These are phyloP conservation scores for Phyllostomus discolor DNA, from an alignment of 2,113 vertebrate genomes.

Conservation along the genomic window DNA sequence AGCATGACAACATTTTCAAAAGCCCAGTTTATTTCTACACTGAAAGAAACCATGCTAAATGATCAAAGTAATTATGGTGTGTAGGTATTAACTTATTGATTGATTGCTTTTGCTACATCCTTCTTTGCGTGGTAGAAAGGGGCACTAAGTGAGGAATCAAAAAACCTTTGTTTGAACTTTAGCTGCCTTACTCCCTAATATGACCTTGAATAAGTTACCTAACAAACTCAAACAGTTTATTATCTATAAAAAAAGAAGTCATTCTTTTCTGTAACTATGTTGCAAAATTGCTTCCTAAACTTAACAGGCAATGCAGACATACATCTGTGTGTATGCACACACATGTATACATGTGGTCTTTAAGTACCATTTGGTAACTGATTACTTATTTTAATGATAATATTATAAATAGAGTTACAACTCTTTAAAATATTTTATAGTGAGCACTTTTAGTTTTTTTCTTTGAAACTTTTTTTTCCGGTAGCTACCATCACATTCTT, in stretches of 20 bases:
- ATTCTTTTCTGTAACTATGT: background rate
- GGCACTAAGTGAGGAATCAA: background rate
- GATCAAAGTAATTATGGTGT: background rate
- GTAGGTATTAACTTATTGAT: background rate
- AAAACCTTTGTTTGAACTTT: background rate
- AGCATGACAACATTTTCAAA: background rate
- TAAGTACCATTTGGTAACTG: background rate
- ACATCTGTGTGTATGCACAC: rapidly evolving
- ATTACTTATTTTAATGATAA: background rate
- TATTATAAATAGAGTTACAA: background rate
- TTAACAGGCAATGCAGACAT: background rate
- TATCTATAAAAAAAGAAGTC: background rate
- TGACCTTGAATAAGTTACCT: background rate
- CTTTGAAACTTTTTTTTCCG: background rate
- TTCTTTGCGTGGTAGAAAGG: background rate
- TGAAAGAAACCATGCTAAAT: background rate
- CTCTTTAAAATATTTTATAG: background rate
- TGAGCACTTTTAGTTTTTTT: background rate
- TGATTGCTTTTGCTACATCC: background rate
- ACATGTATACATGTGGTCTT: background rate
- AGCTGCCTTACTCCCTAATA: background rate
- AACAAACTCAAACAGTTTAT: background rate
- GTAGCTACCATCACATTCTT: background rate
- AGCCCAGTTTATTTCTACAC: background rate
- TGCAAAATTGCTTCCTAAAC: background rate